Evolutionary conservation across 23 tunicate genomes (phyloP).

Genomic region (Halocynthia aurantium): DNA sequence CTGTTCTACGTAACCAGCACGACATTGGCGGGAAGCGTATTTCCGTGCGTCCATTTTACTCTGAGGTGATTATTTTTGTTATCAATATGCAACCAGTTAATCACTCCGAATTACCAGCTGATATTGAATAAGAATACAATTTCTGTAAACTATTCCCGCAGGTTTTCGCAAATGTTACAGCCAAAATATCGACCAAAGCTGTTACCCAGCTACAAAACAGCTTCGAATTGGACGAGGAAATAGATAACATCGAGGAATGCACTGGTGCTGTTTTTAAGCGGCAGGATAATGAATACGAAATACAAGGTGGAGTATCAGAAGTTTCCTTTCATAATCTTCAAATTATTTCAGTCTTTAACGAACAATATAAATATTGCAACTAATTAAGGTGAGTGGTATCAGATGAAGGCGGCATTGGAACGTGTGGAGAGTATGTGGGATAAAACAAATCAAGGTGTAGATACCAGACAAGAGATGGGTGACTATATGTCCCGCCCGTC

Average conservation of each 20-base stretch:
- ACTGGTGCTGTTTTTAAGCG: neutral
- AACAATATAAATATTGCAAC: neutral
- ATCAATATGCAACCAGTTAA: no score
- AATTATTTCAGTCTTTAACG: neutral
- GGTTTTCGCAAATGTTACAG: neutral
- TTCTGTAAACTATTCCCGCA: neutral
- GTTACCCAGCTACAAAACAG: neutral
- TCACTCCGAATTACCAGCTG: no score
- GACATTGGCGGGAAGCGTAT: neutral
- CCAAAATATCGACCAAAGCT: neutral
- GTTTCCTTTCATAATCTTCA: neutral
- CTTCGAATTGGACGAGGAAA: neutral
- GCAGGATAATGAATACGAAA: neutral
- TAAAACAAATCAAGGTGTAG: no score
- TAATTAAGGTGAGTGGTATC: constrained; percentile 20
- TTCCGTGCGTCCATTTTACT: neutral
- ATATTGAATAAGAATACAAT: no score
- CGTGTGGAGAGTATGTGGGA: constrained; percentile 4
- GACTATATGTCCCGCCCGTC: neutral
- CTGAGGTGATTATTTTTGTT: neutral
- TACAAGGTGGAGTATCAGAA: neutral
- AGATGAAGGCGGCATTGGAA: constrained; percentile 22
- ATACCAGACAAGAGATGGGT: constrained; percentile 3
- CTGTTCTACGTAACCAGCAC: neutral
- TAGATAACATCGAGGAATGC: neutral